Evolutionary conservation across 2,113 vertebrate species (phyloP).

Genomic region (Catagonus wagneri): DNA sequence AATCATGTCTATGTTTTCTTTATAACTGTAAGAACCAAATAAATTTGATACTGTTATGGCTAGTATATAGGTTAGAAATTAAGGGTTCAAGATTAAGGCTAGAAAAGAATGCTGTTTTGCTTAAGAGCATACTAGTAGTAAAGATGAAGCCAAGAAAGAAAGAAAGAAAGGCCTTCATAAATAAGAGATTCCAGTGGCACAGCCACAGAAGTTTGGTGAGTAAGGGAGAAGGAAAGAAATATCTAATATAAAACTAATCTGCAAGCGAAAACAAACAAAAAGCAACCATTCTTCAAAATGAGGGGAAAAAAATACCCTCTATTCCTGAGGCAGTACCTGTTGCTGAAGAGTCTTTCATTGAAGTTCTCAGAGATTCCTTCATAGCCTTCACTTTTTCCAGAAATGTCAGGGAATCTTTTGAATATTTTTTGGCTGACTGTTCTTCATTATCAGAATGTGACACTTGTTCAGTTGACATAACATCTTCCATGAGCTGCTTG

Average conservation of each 20-base stretch:
- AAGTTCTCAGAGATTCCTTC: constrained; percentile 35
- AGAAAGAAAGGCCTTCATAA: background rate
- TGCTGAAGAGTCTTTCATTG: constrained; percentile 8
- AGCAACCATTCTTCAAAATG: background rate
- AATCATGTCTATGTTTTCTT: background rate
- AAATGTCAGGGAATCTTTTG: background rate
- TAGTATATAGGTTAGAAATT: background rate
- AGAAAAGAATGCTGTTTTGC: background rate
- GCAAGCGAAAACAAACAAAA: constrained; percentile 23
- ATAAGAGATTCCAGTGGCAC: background rate
- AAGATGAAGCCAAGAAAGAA: background rate
- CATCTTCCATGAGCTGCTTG: background rate
- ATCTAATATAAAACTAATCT: background rate
- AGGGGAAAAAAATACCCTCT: background rate
- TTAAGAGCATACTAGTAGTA: background rate
- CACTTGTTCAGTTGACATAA: accelerated
- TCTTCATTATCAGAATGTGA: background rate
- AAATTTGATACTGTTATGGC: background rate
- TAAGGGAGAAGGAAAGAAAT: background rate
- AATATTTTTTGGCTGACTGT: accelerated
- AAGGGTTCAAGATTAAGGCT: background rate
- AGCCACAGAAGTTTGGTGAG: background rate
- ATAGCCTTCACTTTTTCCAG: constrained; percentile 32
- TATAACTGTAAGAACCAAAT: background rate
- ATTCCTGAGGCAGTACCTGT: constrained; percentile 82